Percentiles rank a stretch among this genome's conserved stretches.
Conservation (phyloP, 1,140 invertebrate species). For the Ditylenchus dipsaci region DNA sequence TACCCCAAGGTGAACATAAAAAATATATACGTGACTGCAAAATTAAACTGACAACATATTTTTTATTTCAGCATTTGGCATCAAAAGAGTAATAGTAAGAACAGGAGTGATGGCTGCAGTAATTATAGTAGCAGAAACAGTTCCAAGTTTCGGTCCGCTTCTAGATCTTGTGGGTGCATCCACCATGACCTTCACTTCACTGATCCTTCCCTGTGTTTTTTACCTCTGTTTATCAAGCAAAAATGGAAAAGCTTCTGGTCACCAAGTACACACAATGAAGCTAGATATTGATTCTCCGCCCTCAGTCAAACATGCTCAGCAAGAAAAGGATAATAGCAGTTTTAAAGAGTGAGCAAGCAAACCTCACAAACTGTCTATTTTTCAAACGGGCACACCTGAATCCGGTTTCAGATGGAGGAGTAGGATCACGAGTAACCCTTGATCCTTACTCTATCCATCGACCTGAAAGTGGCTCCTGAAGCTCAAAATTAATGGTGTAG, state of each 20-base stretch:
- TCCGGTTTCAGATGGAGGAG: too few relatives aligned
- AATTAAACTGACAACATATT: not conserved
- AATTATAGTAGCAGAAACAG: slow-evolving; percentile 73
- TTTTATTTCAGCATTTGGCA: slow-evolving; percentile 69
- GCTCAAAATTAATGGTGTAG: too few relatives aligned
- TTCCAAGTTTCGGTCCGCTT: slow-evolving; percentile 81
- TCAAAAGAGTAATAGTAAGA: slow-evolving; percentile 71
- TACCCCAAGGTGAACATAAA: slow-evolving; percentile 55
- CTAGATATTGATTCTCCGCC: too few relatives aligned
- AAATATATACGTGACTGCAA: not conserved
- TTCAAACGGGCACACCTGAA: too few relatives aligned
- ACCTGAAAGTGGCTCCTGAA: too few relatives aligned
- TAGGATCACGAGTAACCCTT: too few relatives aligned
- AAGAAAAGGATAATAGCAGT: too few relatives aligned
- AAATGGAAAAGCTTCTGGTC: slow-evolving; percentile 26
- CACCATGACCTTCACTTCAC: slow-evolving; percentile 75
- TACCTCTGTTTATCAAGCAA: slow-evolving; percentile 66
- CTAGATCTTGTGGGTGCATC: slow-evolving; percentile 79
- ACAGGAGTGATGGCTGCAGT: slow-evolving; percentile 69
- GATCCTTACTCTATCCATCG: too few relatives aligned
- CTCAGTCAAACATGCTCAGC: too few relatives aligned
- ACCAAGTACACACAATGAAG: not conserved
- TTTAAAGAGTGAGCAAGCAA: too few relatives aligned
- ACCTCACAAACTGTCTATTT: too few relatives aligned
- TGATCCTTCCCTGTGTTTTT: slow-evolving; percentile 77